Conservation (phyloP, 2,888 invertebrate genomes). For the Cephonodes hylas region DNA sequence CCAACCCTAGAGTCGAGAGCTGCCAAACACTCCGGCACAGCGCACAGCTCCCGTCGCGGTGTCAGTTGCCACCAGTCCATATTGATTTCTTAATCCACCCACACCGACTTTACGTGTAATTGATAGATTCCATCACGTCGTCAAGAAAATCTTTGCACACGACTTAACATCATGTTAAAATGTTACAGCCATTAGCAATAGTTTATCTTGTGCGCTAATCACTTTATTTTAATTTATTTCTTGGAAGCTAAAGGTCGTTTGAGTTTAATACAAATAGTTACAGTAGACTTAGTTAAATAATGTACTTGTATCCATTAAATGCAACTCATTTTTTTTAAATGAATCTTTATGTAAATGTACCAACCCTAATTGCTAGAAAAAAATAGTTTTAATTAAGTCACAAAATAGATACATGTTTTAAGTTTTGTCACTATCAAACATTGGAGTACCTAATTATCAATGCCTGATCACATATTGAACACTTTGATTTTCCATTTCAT, state of each 20-base stretch:
- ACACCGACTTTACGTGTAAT: neutral
- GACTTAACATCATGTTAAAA: neutral
- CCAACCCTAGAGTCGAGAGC: conserved; percentile 82
- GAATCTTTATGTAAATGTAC: too few relatives aligned
- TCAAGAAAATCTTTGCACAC: neutral
- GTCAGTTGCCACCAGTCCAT: conserved; percentile 80
- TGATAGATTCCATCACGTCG: neutral
- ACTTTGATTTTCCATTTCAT: too few relatives aligned
- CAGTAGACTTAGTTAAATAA: neutral
- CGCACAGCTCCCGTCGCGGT: conserved; percentile 59
- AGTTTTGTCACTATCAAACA: too few relatives aligned
- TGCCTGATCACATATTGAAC: too few relatives aligned
- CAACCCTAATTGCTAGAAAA: too few relatives aligned
- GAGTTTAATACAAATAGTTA: neutral
- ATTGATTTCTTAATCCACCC: conserved; percentile 1
- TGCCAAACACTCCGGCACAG: conserved; percentile 81
- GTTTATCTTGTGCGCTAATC: neutral
- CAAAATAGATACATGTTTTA: too few relatives aligned
- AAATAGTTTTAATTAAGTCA: too few relatives aligned
- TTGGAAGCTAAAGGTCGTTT: neutral
- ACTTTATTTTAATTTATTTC: neutral
- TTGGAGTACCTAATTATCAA: too few relatives aligned
- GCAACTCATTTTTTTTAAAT: neutral
- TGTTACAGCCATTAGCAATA: neutral
- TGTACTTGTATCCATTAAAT: neutral